Evolutionary conservation across 2,113 vertebrate species (phyloP).

Genomic region (Odontophorus gujanensis): DNA sequence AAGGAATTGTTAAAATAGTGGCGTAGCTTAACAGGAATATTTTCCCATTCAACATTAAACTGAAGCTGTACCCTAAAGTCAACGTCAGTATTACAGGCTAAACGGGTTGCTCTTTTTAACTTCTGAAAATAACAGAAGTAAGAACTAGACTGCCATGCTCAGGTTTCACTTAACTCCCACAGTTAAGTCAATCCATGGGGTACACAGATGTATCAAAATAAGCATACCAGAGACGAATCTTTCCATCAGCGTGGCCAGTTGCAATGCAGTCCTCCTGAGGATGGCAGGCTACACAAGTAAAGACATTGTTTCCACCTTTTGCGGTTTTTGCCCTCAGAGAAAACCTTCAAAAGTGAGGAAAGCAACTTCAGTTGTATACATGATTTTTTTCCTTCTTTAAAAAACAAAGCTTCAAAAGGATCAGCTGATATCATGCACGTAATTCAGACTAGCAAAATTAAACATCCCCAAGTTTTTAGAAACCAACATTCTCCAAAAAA

Average conservation of each 20-base stretch:
- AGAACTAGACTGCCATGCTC: neutral
- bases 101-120: neutral
- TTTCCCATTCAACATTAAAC: neutral
- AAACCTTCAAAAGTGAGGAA: conserved; percentile 79
- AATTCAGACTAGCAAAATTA: neutral
- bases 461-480: neutral
- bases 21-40: neutral
- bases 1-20: neutral
- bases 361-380: neutral
- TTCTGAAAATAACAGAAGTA: neutral
- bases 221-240: conserved; percentile 92
- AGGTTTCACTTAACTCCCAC: neutral
- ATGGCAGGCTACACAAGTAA: conserved; percentile 89
- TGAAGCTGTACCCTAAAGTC: neutral
- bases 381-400: neutral
- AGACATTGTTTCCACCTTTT: conserved; percentile 83
- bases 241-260: conserved; percentile 91
- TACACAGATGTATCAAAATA: rapidly evolving
- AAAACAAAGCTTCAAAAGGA: neutral
- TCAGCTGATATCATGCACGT: neutral
- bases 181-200: neutral
- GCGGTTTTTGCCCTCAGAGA: conserved; percentile 78
- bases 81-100: neutral
- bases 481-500: neutral
- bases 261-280: conserved; percentile 94